Evolutionary conservation across 2,113 vertebrate species (phyloP).

Genomic region (Balaenoptera acutorostrata): DNA sequence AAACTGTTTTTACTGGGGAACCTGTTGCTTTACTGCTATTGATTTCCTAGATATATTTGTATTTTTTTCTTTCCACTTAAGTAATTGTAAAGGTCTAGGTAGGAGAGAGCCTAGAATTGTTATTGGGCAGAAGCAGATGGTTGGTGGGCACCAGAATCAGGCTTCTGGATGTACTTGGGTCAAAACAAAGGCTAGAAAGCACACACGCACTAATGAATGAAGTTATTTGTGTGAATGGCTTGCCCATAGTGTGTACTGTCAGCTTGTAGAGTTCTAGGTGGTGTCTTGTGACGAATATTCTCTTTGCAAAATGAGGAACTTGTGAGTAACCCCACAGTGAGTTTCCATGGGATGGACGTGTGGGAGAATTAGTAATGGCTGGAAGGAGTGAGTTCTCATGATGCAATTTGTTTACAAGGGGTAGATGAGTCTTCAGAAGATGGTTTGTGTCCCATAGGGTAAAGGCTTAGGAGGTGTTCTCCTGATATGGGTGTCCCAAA

Average conservation of each 20-base stretch:
- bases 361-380: conserved; percentile 1
- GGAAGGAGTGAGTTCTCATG: background rate
- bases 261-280: background rate
- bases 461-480: background rate
- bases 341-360: background rate
- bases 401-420: background rate
- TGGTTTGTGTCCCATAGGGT: background rate
- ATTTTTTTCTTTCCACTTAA: background rate
- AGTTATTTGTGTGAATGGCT: background rate
- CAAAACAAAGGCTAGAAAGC: background rate
- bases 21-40: background rate
- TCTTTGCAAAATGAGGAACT: background rate
- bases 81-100: background rate
- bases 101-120: background rate
- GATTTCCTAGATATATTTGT: background rate
- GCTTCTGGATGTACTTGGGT: background rate
- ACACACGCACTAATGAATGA: background rate
- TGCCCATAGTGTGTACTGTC: too few species aligned
- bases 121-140: background rate
- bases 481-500: background rate
- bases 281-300: background rate
- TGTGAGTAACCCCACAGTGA: background rate
- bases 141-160: background rate
- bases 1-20: background rate
- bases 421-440: background rate